Evolutionary conservation across 2,113 vertebrate species (phyloP), one percentile per base, ranked within the genome.

Genomic region (Protobothrops flavoviridis): DNA sequence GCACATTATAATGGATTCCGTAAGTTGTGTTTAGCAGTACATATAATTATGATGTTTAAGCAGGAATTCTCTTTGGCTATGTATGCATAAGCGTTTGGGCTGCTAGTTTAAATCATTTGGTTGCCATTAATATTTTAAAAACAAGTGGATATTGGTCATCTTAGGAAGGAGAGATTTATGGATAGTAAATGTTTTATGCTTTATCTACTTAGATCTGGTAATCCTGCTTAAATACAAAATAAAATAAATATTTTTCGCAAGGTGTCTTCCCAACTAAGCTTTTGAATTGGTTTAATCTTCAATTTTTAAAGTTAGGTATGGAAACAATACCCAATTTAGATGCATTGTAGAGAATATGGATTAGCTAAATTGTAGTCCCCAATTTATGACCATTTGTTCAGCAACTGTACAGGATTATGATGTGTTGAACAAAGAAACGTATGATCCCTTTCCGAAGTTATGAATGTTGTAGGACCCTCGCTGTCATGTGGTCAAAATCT

Each of bases 1-100:
- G 24, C 64, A 87, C 64, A 53, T 64, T 55, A 1, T 20, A 90
- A 86, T 93, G n/a, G 55, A 10, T 88, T 92, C 0, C 39, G 0
- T 64, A 88, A 61, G 29, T 94, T 50, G 92, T 95, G 93, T 0
- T 61, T 94, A 92, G 85, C 50, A 57, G 6, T 69, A 86, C 39
- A 12, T 88, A 69, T 89, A 64, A 88, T 64, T 88, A 88, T 21
- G 13, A 56, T 56, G 24, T 23, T 29, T 85, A 89, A 88, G 85
- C 29, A 91, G 90, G 5, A 6, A 85, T 87, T 21, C 7, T 69
- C n/a, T 92, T 87, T 13, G 33, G 29, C 33, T 55, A 24, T 74
- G 21, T 13, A 23, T 23, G 52, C 17, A 4, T 69, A 88, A 74
- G 48, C n/a, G 26, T n/a, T 26, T 26, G 17, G 39, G n/a, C 21